These are phyloP conservation scores for Pseudopipra pipra DNA, from an alignment of 2,113 vertebrate genomes.

Conservation along the genomic window DNA sequence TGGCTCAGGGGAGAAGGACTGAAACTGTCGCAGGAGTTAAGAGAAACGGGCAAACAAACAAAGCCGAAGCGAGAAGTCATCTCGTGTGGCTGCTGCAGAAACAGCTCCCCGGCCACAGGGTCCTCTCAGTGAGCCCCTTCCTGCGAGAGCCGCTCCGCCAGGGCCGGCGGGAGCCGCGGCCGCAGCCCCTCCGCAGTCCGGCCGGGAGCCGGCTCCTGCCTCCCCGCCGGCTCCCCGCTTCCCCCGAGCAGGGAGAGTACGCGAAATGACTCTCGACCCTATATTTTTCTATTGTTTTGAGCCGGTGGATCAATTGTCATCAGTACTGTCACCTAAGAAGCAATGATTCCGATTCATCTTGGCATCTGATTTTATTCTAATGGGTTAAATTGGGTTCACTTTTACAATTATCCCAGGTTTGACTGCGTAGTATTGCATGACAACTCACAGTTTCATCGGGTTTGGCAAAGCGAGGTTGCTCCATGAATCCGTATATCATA, in stretches of 20 bases:
- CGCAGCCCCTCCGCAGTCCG: not conserved
- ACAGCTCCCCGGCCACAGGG: not conserved
- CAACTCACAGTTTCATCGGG: slow-evolving; percentile 65
- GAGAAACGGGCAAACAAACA: not conserved
- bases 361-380: slow-evolving; percentile 65
- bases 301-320: slow-evolving; percentile 38
- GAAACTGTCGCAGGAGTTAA: not conserved
- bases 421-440: slow-evolving; percentile 54
- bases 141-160: not conserved
- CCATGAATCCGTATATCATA: slow-evolving; percentile 60
- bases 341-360: slow-evolving; percentile 57
- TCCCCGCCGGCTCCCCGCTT: not conserved
- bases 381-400: slow-evolving; percentile 66
- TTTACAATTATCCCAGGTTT: slow-evolving; percentile 56
- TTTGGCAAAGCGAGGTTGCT: slow-evolving; percentile 62
- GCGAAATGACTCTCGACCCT: not conserved
- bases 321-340: slow-evolving; percentile 42
- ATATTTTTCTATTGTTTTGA: slow-evolving; percentile 39
- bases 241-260: not conserved
- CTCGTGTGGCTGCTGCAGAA: not conserved
- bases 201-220: not conserved
- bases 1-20: not conserved
- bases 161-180: not conserved
- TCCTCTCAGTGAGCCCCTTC: not conserved
- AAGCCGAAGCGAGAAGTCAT: not conserved